Base-by-base conservation (phyloP, 2,888 invertebrate genomes). In the Panzeria rudis region DNA sequence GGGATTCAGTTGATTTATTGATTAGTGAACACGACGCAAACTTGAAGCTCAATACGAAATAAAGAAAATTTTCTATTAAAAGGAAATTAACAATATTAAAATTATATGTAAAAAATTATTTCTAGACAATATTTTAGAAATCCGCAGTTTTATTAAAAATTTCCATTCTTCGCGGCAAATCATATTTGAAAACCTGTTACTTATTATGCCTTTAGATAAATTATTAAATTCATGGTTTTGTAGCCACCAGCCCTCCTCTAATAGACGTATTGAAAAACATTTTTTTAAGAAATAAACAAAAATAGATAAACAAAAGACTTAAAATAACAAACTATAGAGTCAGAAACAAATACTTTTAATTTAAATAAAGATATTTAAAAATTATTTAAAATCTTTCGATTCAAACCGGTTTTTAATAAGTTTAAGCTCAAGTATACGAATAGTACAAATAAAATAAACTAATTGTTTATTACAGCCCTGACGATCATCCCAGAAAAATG, bases 301-400 rank as follows among this genome's bases (percentile, higher is more conserved):
- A 38, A 13, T 9, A 64, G 54, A 23, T 44, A 62, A 78, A 71
- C 80, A 52, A 80, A 80, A 73, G 73, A 68, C 62, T 69, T 75
- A 62, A 64, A 56, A 38, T 20, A 76, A 62, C 52, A 82, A 29
- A 76, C 62, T 41, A 17, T 11, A 13, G 11, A 38, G 38, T 13
- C 1, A 13, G 13, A 38, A 3, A 11, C 13, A 38, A 38, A 13
- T 38, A 38, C 11, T 38, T 9, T 11, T 38, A 1, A 38, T 38
- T 38, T 38, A 13, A 38, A 38, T 38, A 38, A 11, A 38, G 38
- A 38, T 3, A 38, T 38, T 13, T 38, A 5, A 7, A 35, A 35
- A 7, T 35, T 35, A 1, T 35, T 35, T 35, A 15, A 41, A 41
- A 41, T 15, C 11, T 3, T 41, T 41, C 4, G 41, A 11, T 41